phyloP scores from a whole-genome alignment of 2,888 invertebrate species.

The Merodon equestris region DNA sequence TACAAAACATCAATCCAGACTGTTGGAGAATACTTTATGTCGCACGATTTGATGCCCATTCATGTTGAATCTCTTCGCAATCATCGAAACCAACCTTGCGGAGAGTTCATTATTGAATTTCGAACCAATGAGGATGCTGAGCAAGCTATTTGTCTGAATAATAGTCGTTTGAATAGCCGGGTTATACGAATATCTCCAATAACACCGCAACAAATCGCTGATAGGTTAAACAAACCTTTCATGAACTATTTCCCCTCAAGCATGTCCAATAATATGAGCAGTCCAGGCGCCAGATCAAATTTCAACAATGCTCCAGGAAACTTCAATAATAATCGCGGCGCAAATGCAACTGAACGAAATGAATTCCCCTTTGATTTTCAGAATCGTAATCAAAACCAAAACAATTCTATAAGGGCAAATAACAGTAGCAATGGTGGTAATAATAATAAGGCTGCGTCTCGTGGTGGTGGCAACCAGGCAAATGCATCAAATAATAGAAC shows the following conservation, averaged over 20 bases:
- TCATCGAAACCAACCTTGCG: constrained; percentile 85
- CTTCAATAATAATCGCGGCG: constrained; percentile 19
- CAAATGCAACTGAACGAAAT: constrained; percentile 34
- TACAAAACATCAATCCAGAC: constrained; percentile 87
- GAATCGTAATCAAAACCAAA: constrained; percentile 18
- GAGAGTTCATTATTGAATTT: constrained; percentile 94
- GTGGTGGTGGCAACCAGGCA: constrained; percentile 10
- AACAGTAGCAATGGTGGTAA: constrained; percentile 5
- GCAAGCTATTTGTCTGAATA: constrained; percentile 73
- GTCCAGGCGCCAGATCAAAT: constrained; percentile 21
- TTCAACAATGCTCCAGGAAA: constrained; percentile 38
- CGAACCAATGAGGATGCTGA: constrained; percentile 84
- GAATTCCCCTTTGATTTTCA: constrained; percentile 31
- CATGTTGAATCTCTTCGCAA: constrained; percentile 89
- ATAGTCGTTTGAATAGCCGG: constrained; percentile 79
- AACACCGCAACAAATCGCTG: constrained; percentile 83
- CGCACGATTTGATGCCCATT: constrained; percentile 86
- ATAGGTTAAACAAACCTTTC: constrained; percentile 76
- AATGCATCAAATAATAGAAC: constrained; percentile 12
- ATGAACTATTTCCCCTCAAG: constrained; percentile 75
- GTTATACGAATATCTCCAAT: constrained; percentile 78
- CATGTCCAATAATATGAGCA: constrained; percentile 47
- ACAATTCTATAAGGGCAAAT: constrained; percentile 19
- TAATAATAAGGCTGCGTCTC: constrained; percentile 15
- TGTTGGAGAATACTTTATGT: constrained; percentile 88